Percentiles rank a stretch among this genome's conserved stretches.
Evolutionary conservation across 2,113 vertebrate species (phyloP).

Genomic region (Capreolus pygargus): DNA sequence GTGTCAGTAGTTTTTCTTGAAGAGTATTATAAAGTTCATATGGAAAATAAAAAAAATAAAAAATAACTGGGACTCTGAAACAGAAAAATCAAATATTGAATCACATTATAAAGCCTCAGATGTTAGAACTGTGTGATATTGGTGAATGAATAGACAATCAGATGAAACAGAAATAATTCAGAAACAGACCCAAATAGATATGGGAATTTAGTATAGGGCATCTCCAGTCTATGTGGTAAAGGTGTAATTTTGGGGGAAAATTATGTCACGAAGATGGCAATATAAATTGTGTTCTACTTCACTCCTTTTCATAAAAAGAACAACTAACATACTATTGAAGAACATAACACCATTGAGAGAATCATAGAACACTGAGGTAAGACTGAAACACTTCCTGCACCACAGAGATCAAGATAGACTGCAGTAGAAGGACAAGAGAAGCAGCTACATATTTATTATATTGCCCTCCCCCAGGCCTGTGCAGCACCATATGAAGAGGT

Average conservation of each 20-base stretch:
- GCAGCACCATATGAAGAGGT: neutral
- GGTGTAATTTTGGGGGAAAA: neutral
- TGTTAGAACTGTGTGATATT: neutral
- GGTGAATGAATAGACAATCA: neutral
- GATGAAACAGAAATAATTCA: neutral
- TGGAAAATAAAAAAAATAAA: neutral
- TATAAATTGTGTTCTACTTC: neutral
- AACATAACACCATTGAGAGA: neutral
- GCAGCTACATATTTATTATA: neutral
- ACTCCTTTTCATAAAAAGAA: neutral
- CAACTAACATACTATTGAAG: neutral
- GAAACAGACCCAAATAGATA: neutral
- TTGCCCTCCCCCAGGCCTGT: neutral
- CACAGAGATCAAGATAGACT: neutral
- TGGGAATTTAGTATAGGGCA: neutral
- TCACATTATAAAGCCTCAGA: neutral
- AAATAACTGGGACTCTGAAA: neutral
- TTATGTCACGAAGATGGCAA: neutral
- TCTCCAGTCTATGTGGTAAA: neutral
- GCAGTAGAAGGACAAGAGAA: neutral
- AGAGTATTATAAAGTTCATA: neutral
- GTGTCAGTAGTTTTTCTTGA: neutral
- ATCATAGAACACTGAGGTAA: neutral
- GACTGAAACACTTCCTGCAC: neutral
- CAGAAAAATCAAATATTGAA: neutral